Base-by-base conservation (phyloP, 2,888 invertebrate genomes). In the Leptinotarsa peninsularis region DNA sequence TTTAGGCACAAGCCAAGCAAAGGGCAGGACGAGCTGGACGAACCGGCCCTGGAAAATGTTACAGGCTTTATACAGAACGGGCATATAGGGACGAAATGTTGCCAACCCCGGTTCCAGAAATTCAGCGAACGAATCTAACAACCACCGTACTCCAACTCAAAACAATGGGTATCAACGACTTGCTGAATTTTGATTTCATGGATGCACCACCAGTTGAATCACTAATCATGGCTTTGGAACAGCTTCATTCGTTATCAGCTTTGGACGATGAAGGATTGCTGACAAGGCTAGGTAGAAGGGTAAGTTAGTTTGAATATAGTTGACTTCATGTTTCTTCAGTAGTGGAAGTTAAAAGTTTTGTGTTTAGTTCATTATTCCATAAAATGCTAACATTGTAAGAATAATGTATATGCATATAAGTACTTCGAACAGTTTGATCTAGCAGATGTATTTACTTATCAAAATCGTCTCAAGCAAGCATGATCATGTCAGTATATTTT, bases 181-280 rank as follows among this genome's bases (percentile, higher is more conserved):
- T 99, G 72, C 89, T 99, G 27, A 96, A 98, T 87, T 99, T 99
- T 88, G 99, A 99, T 90, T 99, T 99, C 90, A 99, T 99, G 99
- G 99, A 99, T 88, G 97, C 99, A 0, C 99, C 99, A 33, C 98
- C 99, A 0, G 97, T 98, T 23, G 98, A 99, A 89, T 97, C 98
- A 0, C 91, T 99, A 81, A 97, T 99, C 76, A 98, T 98, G 94
- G 99, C 99, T 18, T 90, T 99, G 82, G 98, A 99, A 85, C 97
- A 98, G 83, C 90, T 99, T 79, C 98, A 99, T 88, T 98, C 98
- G 5, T 91, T 99, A 4, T 97, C 97, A 54, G 99, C 99, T 0
- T 90, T 99, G 15, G 99, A 99, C 86, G 96, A 98, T 78, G 97
- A 97, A 88, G 97, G 99, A 15, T 89, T 96, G 60, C 89, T 96